Evolutionary conservation across 2,113 vertebrate genomes (phyloP).

Genomic region (Orthochromis indermauri): DNA sequence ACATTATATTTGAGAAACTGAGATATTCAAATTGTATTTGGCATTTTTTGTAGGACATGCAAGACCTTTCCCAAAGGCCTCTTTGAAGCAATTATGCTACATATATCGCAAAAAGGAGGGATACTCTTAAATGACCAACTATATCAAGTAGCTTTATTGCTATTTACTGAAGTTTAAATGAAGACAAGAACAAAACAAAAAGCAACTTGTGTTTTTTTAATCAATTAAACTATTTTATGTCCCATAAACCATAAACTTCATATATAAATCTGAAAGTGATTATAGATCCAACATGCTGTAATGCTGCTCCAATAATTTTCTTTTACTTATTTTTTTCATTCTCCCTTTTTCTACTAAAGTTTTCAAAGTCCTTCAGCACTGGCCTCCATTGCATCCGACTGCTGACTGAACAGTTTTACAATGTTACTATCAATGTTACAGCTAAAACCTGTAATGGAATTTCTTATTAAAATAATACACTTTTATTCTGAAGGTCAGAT

Average conservation of each 20-base stretch:
- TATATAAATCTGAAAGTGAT: neutral
- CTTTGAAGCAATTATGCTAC: neutral
- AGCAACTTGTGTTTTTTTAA: neutral
- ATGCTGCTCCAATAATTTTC: neutral
- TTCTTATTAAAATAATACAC: neutral
- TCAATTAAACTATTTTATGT: neutral
- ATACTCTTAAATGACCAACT: neutral
- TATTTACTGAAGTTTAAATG: neutral
- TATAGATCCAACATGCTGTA: neutral
- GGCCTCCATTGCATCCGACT: neutral
- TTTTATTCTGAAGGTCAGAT: neutral
- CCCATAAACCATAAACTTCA: neutral
- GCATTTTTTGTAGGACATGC: neutral
- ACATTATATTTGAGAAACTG: neutral
- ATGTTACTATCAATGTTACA: neutral
- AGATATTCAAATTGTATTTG: neutral
- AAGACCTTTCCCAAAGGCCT: neutral
- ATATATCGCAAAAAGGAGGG: neutral
- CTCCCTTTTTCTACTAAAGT: neutral
- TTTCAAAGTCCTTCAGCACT: neutral
- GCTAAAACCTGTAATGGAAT: neutral
- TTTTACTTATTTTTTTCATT: neutral
- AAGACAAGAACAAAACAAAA: neutral
- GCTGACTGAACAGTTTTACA: neutral
- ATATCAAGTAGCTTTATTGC: neutral